These are phyloP conservation scores for Ataeniobius toweri DNA, from an alignment of 2,797 vertebrate genomes.

Conservation along the genomic window DNA sequence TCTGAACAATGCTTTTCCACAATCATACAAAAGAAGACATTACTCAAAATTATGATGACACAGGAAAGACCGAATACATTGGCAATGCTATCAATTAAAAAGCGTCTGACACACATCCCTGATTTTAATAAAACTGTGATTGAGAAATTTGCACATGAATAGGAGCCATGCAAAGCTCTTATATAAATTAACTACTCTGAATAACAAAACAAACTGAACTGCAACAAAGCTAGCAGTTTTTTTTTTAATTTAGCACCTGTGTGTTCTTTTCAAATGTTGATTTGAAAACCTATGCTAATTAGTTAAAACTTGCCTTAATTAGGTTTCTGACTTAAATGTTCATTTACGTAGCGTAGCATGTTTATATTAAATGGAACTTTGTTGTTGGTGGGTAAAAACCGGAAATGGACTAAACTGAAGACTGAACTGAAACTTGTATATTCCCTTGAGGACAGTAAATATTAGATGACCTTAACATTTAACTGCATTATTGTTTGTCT, in stretches of 20 bases:
- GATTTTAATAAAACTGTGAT: not conserved
- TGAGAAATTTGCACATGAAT: not conserved
- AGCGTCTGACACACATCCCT: not conserved
- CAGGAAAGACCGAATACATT: not conserved
- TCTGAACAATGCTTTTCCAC: not conserved
- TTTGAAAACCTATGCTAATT: not conserved
- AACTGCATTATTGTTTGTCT: too few species aligned
- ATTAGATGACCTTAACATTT: too few species aligned
- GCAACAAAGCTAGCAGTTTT: not conserved
- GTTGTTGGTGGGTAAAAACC: too few species aligned
- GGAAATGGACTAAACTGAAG: too few species aligned
- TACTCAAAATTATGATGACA: not conserved
- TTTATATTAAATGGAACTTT: too few species aligned
- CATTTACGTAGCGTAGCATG: too few species aligned
- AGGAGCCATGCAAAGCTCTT: not conserved
- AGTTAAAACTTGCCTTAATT: not conserved
- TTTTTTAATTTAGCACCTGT: not conserved
- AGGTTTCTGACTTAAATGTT: not conserved
- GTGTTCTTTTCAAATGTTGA: not conserved
- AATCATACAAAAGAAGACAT: not conserved
- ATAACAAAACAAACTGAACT: conserved; percentile 1
- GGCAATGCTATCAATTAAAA: not conserved
- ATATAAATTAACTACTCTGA: not conserved
- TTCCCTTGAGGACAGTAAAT: too few species aligned
- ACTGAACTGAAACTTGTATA: too few species aligned